Evolutionary conservation across 1,140 invertebrate species (phyloP), one percentile per base, ranked within the genome.

Genomic region (Araneus ventricosus): DNA sequence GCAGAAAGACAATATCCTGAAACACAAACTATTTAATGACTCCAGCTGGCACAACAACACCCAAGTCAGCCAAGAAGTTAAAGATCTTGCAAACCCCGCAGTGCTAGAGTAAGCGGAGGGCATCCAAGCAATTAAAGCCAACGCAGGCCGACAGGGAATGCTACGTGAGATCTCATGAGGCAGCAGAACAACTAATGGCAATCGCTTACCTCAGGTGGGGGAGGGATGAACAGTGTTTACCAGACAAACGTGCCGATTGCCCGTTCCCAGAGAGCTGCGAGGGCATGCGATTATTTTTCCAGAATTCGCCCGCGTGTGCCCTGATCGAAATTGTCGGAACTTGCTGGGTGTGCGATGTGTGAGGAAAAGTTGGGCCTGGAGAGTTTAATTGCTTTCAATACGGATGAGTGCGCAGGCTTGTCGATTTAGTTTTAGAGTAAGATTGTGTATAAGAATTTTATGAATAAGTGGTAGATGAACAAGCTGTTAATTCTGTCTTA

Each of bases 221-320:
- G 4, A 30, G 75, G 75, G 6, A 24, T 14, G 75, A n/a, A 24
- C 75, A 34, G 75, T 39, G 20, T n/a, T 67, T 67, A 67, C n/a
- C 63, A 67, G n/a, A 67, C 27, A 67, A n/a, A 67, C 63, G 63
- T 67, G 63, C 63, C 63, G 63, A 67, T 67, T 67, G 63, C 63
- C 63, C 5, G 22, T 67, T 67, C 24, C 63, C 24, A 67, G 6
- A 8, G n/a, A 67, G 22, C 10, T 8, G 63, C 63, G n/a, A n/a
- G 27, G 63, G 63, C 24, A 4, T 24, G 24, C 27, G 63, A 67
- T 67, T 67, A 67, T n/a, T 67, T 67, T 67, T 67, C 63, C 2
- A n/a, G 24, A n/a, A 27, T 2, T n/a, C 63, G n/a, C 63, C n/a
- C 63, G n/a, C 24, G 63, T 10, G n/a, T 24, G 24, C 24, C 27